A percentile compares a stretch with the other conserved stretches of the same genome.
Evolutionary conservation across 2,888 invertebrate species (phyloP).

Genomic region (Halictus quadricinctus): DNA sequence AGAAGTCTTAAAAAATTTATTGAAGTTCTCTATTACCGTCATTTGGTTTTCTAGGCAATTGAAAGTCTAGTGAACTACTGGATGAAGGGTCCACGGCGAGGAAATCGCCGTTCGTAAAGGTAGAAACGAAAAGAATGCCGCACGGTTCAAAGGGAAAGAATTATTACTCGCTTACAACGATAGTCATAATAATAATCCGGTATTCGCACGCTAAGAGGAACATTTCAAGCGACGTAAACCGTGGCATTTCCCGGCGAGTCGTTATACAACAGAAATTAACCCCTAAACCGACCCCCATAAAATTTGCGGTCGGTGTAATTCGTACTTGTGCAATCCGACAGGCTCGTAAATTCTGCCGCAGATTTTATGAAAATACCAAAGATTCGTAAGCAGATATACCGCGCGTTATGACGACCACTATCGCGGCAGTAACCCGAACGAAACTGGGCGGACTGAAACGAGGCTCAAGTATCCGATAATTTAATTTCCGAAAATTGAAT

Average conservation of each 20-base stretch:
- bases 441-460: neutral
- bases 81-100: neutral
- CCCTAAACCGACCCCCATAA: constrained; percentile 48
- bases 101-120: neutral
- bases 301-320: constrained; percentile 61
- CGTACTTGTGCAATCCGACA: constrained; percentile 42
- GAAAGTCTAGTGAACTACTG: neutral
- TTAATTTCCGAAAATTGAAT: neutral
- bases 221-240: constrained; percentile 47
- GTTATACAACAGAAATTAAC: constrained; percentile 57
- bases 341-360: constrained; percentile 47
- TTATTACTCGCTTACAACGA: constrained; percentile 25
- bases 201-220: constrained; percentile 36
- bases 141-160: constrained; percentile 21
- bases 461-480: neutral
- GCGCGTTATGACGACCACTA: constrained; percentile 9
- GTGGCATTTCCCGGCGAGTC: constrained; percentile 51
- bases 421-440: neutral
- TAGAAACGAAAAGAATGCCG: neutral
- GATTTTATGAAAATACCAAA: constrained; percentile 54
- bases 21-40: too few species aligned
- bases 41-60: neutral
- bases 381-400: constrained; percentile 34
- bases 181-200: constrained; percentile 25
- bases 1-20: too few species aligned